Evolutionary conservation across 2,113 vertebrate genomes (phyloP).

Genomic region (Sceloporus undulatus): DNA sequence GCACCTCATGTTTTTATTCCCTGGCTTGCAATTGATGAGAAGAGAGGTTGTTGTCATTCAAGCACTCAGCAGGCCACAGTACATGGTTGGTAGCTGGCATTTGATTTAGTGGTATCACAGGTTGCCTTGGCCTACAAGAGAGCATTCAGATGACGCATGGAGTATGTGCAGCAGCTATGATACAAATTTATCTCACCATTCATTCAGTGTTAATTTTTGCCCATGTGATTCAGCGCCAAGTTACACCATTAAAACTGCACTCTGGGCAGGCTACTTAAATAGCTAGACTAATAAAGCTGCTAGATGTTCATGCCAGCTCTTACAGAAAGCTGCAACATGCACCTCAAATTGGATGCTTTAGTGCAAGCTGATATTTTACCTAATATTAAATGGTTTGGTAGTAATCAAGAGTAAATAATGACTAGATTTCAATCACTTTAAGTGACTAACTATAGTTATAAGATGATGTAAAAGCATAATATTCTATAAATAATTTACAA

Average conservation of each 20-base stretch:
- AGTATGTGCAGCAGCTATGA: not conserved
- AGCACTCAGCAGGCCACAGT: not conserved
- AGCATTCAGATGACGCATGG: not conserved
- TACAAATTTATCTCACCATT: slow-evolving; percentile 6
- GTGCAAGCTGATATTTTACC: slow-evolving; percentile 9
- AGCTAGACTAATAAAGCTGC: not conserved
- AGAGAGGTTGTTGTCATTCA: not conserved
- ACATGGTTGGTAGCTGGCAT: not conserved
- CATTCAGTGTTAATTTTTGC: not conserved
- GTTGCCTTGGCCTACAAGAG: not conserved
- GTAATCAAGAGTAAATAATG: not conserved
- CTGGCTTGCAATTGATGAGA: too few species aligned
- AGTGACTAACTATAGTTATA: not conserved
- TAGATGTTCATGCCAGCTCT: not conserved
- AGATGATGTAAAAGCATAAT: not conserved
- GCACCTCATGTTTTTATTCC: not conserved
- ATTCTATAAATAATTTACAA: slow-evolving; percentile 10
- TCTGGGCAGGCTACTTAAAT: slow-evolving; percentile 1
- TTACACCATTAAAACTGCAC: not conserved
- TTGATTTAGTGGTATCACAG: not conserved
- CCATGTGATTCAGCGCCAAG: not conserved
- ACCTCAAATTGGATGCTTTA: not conserved
- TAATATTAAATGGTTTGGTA: not conserved
- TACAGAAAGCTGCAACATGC: not conserved
- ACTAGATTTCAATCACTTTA: not conserved